Base-by-base conservation (phyloP, 2,888 invertebrate species). In the Tetragonisca angustula region DNA sequence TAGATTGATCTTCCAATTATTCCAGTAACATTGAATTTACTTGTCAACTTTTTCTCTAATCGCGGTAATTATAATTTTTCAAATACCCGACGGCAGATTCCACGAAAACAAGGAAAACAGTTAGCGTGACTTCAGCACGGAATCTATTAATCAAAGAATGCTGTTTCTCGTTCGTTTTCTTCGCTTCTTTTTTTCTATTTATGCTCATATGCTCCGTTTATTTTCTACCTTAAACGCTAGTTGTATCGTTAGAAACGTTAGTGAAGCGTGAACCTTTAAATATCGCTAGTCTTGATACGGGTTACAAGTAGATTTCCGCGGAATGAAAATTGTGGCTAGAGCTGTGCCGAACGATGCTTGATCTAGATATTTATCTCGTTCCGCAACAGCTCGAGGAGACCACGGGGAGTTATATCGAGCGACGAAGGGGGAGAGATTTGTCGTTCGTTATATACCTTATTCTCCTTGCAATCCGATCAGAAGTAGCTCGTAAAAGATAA, bases 241-340 rank as follows among this genome's bases (percentile, higher is more conserved):
- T 82, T 90, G 84, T 91, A 92, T 91, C 90, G 83, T 91, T 90
- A 91, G 84, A 94, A 90, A 94, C 92, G 93, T 94, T 94, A 94
- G 93, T 94, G 92, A 94, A 94, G 94, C 94, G 93, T 94, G 93
- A 94, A 93, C 92, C 92, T 93, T 92, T 93, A 94, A 94, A 93
- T 94, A 93, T 70, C 91, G 94, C 94, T 92, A 94, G 94, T 94
- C 94, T 94, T 93, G 94, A 94, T 92, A 83, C 93, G 89, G 93
- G 93, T 94, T 94, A 94, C 94, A 94, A 93, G 89, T 91, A 83
- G 88, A 84, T 71, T 82, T 84, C 81, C 79, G 70, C 59, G 79
- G 79, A 83, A 75, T 43, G 70, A 85, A 82, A 81, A 27, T 50
- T 5, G 70, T 61, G 49, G 64, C n/a, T 77, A 74, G 70, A 49